Evolutionary conservation across 2,113 vertebrate species (phyloP), one percentile per base, ranked within the genome.

Genomic region (Gadus chalcogrammus): DNA sequence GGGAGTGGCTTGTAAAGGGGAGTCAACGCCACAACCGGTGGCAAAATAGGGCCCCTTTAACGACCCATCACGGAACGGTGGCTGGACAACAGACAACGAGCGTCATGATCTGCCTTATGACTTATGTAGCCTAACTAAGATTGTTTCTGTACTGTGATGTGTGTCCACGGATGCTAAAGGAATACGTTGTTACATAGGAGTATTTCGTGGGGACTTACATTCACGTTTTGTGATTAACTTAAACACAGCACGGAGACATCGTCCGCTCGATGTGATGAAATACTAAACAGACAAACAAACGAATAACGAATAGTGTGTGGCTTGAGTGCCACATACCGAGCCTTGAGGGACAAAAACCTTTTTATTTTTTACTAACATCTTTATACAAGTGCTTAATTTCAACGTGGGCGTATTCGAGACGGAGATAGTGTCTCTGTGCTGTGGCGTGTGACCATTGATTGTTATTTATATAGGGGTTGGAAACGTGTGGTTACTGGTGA

Each of bases 381-480:
- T 48, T 48, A 13, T 48, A 48, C 42, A 48, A 48, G 42, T 48
- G 42, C 42, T 13, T 48, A 48, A 2, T 48, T 58, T n/a, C 7
- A 58, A 58, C 55, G n/a, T 3, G n/a, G 55, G n/a, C 55, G 5
- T 13, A 58, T 17, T 58, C 15, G n/a, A 20, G 15, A 60, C 12
- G 4, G 18, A 74, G 79, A 84, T 88, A 69, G 87, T 79, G 84
- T 87, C 89, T 90, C 87, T 90, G 87, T 89, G 84, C 88, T 88
- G 87, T 81, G 83, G 83, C 85, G 78, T 85, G 77, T 85, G 87
- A 90, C 84, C 73, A 85, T 85, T 87, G 86, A 88, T 88, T 90
- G 87, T 91, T 89, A 91, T 91, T 91, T 91, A 91, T 91, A 73
- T 91, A 73, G 77, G 84, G 78, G 74, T 86, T 82, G 70, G 80